Evolutionary conservation across 2,797 vertebrate genomes (phyloP), one percentile per base, ranked within the genome.

Genomic region (Gallinago nigripennis): DNA sequence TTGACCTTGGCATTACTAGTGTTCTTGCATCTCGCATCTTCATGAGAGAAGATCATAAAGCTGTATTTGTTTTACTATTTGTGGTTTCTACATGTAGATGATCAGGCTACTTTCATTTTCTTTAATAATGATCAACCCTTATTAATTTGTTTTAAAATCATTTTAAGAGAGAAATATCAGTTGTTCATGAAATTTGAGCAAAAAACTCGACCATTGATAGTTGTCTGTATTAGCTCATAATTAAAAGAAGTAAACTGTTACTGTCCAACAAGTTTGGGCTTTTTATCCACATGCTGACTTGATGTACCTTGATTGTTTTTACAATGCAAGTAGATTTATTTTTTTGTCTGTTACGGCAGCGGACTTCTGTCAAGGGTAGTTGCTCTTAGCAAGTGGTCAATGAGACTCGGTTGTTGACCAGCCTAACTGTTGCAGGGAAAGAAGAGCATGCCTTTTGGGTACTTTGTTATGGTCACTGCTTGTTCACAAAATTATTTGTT

Each of bases 351-450:
- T 80, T 93, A 12, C 3, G 14, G n/a, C 50, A 78, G 50, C 82
- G 96, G 70, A 71, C 45, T 86, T 80, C 71, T 94, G 85, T 78
- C 57, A 88, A 81, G 35, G 31, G 71, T 94, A 53, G 21, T 86
- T 90, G 48, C 46, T 96, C 70, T 82, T 92, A 69, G 60, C 0
- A 2, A 70, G 53, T 61, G 4, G 25, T 50, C 33, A 51, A 5
- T 39, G 43, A 82, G 35, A 11, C 41, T 75, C 19, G 77, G 25
- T 33, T 28, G 50, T 35, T 84, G 65, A 68, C 41, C 56, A 75
- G 13, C 37, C 13, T 81, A 25, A n/a, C 21, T 61, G 31, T 31
- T 87, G 7, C 45, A 89, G 68, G 63, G 88, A 58, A 60, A 80
- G 41, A 78, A 65, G 20, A 72, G 13, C 79, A 15, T 48, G 24